Evolutionary conservation across 92 coral and sea anemone species (phyloP).

Genomic region (Anthopleura xanthogrammica): DNA sequence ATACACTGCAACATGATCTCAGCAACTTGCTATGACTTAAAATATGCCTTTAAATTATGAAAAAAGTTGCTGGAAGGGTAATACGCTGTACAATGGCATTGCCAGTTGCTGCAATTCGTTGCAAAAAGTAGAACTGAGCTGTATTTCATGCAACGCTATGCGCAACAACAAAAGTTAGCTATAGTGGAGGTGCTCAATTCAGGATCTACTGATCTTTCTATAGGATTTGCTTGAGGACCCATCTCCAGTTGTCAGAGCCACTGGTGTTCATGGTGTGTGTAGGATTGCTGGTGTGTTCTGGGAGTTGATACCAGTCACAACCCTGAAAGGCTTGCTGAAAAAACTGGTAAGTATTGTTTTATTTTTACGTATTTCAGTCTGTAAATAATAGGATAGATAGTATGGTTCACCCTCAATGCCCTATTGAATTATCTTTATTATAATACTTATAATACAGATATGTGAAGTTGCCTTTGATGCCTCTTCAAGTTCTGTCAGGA

Average conservation of each 20-base stretch:
- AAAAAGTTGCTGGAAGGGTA: no score
- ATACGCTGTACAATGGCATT: no score
- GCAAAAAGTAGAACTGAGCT: no score
- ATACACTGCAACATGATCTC: no score
- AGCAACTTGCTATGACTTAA: no score
- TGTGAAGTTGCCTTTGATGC: constrained; percentile 72
- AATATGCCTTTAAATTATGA: no score
- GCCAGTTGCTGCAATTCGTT: no score
- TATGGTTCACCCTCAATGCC: neutral
- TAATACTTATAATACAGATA: neutral
- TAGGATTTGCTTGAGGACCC: constrained; percentile 84
- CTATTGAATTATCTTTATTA: neutral
- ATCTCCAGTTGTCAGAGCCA: constrained; percentile 85
- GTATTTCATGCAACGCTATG: no score
- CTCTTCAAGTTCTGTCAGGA: constrained; percentile 86
- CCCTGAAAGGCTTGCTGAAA: constrained; percentile 72
- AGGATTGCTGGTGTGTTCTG: constrained; percentile 89
- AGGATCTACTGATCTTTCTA: neutral
- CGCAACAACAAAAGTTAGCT: no score
- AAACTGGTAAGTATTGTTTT: constrained; percentile 62
- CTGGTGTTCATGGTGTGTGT: constrained; percentile 94
- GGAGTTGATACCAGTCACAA: constrained; percentile 90
- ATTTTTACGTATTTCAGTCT: neutral
- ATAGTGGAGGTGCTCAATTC: neutral
- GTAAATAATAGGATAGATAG: no score